Conservation (phyloP, 2,113 vertebrate species). For the Caloenas nicobarica region DNA sequence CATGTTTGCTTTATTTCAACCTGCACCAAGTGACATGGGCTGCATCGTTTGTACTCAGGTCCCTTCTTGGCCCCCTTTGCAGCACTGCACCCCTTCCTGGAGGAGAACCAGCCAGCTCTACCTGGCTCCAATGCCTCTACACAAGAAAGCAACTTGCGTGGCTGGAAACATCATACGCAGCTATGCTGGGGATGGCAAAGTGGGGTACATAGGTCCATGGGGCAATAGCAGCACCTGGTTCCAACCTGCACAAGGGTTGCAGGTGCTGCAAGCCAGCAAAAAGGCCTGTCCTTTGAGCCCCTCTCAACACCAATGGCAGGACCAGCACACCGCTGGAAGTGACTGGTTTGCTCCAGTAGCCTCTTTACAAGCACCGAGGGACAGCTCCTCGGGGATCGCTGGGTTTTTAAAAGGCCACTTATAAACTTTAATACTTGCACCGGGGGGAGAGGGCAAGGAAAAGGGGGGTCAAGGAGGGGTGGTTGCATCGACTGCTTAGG, state of each 20-base stretch:
- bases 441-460: constrained; percentile 12
- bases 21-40: accelerated
- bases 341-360: constrained; percentile 59
- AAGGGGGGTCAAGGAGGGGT: constrained; percentile 17
- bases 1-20: background rate
- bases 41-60: accelerated
- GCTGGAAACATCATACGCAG: accelerated
- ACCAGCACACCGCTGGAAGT: background rate
- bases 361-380: constrained; percentile 36
- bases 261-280: background rate
- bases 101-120: background rate
- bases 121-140: background rate
- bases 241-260: background rate
- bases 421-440: background rate
- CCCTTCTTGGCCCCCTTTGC: background rate
- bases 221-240: background rate
- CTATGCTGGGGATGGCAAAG: background rate
- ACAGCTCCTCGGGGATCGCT: constrained; percentile 25
- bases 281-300: background rate
- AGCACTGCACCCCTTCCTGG: accelerated
- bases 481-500: constrained; percentile 67
- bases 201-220: accelerated
- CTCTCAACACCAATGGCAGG: background rate
- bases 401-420: constrained; percentile 68
- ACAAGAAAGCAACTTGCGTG: background rate